Evolutionary conservation across 2,797 vertebrate species (phyloP).

Genomic region (Thripadectes ignobilis): DNA sequence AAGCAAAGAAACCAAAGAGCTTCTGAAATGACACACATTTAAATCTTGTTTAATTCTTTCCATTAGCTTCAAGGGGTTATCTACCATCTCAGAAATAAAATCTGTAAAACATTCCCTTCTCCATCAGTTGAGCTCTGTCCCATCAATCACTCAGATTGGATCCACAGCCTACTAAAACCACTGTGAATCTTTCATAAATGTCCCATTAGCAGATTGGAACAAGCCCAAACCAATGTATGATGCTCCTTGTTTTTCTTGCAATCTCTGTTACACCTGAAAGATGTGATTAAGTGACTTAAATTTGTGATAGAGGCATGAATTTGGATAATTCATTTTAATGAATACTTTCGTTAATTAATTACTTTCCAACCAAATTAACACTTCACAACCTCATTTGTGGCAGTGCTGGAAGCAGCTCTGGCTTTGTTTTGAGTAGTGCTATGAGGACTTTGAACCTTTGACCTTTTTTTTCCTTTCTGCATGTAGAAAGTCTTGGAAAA

Average conservation of each 20-base stretch:
- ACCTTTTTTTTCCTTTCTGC: conserved; percentile 22
- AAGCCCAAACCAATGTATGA: not conserved
- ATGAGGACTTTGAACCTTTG: conserved; percentile 7
- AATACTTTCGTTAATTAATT: not conserved
- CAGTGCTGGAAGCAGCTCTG: not conserved
- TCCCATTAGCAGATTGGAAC: not conserved
- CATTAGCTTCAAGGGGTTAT: not conserved
- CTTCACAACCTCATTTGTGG: not conserved
- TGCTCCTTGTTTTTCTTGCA: not conserved
- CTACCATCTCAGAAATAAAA: not conserved
- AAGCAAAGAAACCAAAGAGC: not conserved
- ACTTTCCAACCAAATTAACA: not conserved
- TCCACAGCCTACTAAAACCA: not conserved
- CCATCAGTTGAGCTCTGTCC: not conserved
- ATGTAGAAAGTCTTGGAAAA: conserved; percentile 24
- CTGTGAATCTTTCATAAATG: not conserved
- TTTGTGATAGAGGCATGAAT: not conserved
- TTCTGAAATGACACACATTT: not conserved
- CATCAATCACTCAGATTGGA: not conserved
- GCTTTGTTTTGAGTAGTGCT: not conserved
- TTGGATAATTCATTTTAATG: not conserved
- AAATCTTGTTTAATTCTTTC: not conserved
- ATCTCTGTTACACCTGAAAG: not conserved
- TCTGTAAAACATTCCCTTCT: not conserved
- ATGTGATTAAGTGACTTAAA: not conserved